A percentile compares a stretch with the other conserved stretches of the same genome.
Evolutionary conservation across 2,113 vertebrate genomes (phyloP).

Genomic region (Larimichthys crocea): DNA sequence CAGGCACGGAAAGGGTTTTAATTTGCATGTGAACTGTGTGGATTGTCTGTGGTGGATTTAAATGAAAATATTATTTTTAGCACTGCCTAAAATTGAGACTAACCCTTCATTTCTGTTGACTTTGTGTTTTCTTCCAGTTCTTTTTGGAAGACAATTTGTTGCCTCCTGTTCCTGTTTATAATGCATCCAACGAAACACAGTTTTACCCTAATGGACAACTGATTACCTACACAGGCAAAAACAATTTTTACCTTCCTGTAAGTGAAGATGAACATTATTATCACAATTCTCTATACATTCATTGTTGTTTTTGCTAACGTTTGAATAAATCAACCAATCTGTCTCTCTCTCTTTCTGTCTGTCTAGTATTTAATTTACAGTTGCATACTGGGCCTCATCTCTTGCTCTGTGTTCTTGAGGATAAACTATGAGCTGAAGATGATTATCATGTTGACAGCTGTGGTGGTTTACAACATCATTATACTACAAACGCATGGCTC

Average conservation of each 20-base stretch:
- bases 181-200: slow-evolving; percentile 89
- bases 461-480: slow-evolving; percentile 93
- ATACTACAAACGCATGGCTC: slow-evolving; percentile 93
- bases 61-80: background rate
- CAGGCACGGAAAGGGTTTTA: slow-evolving; percentile 7
- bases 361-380: slow-evolving; percentile 97
- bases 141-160: slow-evolving; percentile 88
- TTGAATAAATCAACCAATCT: background rate
- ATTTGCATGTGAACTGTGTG: slow-evolving; percentile 23
- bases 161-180: slow-evolving; percentile 80
- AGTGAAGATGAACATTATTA: slow-evolving; percentile 72
- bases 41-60: slow-evolving; percentile 9
- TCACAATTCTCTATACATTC: background rate
- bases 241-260: slow-evolving; percentile 96
- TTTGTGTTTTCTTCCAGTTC: slow-evolving; percentile 84
- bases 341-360: slow-evolving; percentile 27
- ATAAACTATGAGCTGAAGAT: slow-evolving; percentile 98
- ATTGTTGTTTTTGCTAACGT: background rate
- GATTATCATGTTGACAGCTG: slow-evolving; percentile 93
- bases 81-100: background rate
- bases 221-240: slow-evolving; percentile 84
- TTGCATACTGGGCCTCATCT: slow-evolving; percentile 96
- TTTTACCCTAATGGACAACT: slow-evolving; percentile 81
- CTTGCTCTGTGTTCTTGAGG: slow-evolving; percentile 96
- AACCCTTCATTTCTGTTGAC: slow-evolving; percentile 18